Evolutionary conservation across 2,888 invertebrate genomes (phyloP), one percentile per base, ranked within the genome.

Genomic region (Prenolepis imparis): DNA sequence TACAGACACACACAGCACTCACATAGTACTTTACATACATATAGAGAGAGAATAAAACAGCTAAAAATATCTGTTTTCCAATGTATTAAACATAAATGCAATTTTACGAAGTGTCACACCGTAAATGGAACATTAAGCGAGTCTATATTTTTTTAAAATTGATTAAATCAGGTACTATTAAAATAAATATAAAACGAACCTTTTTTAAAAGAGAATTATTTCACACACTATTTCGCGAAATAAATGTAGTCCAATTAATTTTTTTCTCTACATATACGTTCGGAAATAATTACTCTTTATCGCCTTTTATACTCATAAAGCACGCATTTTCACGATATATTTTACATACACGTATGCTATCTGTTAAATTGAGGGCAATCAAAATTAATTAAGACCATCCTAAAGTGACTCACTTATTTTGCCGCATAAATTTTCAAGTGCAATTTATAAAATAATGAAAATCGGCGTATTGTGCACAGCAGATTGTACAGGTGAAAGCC

Each of bases 121-220:
- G 57, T 44, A 78, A 78, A 78, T 41, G 41, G 59, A 21, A 44
- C 57, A 59, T 32, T 44, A 44, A 32, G 18, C 44, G 59, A 48
- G 41, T 59, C 57, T 48, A 18, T 48, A 28, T 28, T 48, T 44
- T 78, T 78, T 72, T 59, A 11, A 78, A 78, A 78, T 72, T 78
- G 59, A 78, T 78, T 72, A 59, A 72, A 72, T 72, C 78, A 59
- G 15, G 18, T 59, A 44, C 32, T 41, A 72, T 78, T 72, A 44
- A 72, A 78, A 59, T 78, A 70, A 59, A 78, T 72, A 78, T 72
- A 70, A 78, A 59, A 70, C 41, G 21, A 72, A 44, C 59, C 28
- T 2, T 44, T 72, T 78, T 70, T 72, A 70, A 72, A 72, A 44
- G 24, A 59, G 72, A n/a, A 78, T 78, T 72, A 72, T 72, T 57